phyloP scores from a whole-genome alignment of 2,113 vertebrate genomes.

The Diadophis punctatus region DNA sequence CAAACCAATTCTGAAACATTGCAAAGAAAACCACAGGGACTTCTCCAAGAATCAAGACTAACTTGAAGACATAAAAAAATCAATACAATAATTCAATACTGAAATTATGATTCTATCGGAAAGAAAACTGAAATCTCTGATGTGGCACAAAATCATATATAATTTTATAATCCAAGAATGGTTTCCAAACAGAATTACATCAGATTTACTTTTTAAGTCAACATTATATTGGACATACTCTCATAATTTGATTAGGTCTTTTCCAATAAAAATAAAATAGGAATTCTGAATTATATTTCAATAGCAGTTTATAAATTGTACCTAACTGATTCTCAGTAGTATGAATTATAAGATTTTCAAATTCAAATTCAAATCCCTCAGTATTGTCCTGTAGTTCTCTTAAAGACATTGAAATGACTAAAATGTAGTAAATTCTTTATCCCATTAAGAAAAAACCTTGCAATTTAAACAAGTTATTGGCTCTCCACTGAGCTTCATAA shows the following conservation, averaged over 20 bases:
- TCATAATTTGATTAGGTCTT: neutral
- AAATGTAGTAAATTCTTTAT: neutral
- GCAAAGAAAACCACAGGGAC: neutral
- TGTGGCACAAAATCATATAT: neutral
- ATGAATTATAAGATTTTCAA: neutral
- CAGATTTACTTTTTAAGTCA: neutral
- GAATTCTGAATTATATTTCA: neutral
- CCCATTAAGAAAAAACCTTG: neutral
- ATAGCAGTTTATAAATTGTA: neutral
- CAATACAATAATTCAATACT: neutral
- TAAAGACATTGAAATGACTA: neutral
- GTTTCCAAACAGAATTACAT: neutral
- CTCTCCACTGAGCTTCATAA: neutral
- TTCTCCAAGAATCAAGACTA: neutral
- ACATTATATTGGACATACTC: neutral
- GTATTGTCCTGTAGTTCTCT: neutral
- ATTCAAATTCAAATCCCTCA: neutral
- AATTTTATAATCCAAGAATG: neutral
- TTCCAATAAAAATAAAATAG: neutral
- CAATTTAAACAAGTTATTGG: neutral
- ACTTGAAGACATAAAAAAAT: neutral
- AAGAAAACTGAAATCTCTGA: neutral
- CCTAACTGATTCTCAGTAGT: neutral
- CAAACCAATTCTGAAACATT: neutral
- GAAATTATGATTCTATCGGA: neutral